A percentile compares a stretch with the other conserved stretches of the same genome.
These are phyloP conservation scores for Mactromeris polynyma DNA, from an alignment of 2,888 invertebrate species.

Conservation along the genomic window DNA sequence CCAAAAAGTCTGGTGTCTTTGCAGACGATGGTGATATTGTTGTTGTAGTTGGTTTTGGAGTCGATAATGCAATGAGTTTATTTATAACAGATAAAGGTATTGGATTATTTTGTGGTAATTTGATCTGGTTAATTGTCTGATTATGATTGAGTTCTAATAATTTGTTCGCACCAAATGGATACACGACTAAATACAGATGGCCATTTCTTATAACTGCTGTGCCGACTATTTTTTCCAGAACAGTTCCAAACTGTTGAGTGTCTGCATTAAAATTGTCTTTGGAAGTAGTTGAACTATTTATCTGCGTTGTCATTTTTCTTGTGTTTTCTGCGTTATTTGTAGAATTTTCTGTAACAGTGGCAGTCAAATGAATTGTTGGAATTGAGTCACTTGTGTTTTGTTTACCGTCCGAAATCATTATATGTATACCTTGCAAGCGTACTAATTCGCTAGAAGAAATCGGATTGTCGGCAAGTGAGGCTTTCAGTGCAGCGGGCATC, in stretches of 20 bases:
- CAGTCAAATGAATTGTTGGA: constrained; percentile 61
- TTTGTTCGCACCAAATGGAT: constrained; percentile 54
- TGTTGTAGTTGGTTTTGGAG: neutral
- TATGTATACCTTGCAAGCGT: constrained; percentile 55
- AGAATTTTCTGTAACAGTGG: constrained; percentile 26
- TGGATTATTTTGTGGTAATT: constrained; percentile 22
- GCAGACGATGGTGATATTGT: neutral
- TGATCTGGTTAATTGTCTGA: constrained; percentile 15
- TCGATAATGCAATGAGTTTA: neutral
- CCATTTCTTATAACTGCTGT: constrained; percentile 61
- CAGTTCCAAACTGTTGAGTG: neutral
- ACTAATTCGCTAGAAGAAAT: constrained; percentile 40
- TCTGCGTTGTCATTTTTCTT: neutral
- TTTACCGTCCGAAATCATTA: constrained; percentile 56
- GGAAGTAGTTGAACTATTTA: neutral
- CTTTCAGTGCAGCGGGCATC: neutral
- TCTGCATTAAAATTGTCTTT: neutral
- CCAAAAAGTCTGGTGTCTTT: neutral
- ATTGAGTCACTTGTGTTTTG: constrained; percentile 42
- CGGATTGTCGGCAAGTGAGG: neutral
- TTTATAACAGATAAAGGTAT: neutral
- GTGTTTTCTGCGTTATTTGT: neutral
- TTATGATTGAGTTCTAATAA: constrained; percentile 32
- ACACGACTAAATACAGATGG: constrained; percentile 58
- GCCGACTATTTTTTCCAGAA: constrained; percentile 50